Conservation (phyloP, 1,140 invertebrate genomes). For the Asobara japonica region DNA sequence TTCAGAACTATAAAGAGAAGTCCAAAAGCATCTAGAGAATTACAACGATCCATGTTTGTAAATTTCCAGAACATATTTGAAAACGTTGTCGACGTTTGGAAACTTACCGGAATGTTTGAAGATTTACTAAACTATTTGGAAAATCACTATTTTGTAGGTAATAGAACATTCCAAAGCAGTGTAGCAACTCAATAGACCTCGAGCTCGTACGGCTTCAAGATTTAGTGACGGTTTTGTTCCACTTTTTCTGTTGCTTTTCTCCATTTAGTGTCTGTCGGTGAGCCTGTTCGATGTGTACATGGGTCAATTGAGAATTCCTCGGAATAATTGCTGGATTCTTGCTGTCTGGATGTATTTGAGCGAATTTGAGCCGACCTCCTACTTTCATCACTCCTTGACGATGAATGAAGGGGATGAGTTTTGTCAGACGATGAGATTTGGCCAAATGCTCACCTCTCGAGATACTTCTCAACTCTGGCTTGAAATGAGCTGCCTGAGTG, state of each 20-base stretch:
- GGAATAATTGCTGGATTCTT: conserved; percentile 44
- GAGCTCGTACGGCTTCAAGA: too few relatives aligned
- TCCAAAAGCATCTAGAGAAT: too few relatives aligned
- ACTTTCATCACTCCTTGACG: background rate
- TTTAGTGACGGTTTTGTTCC: too few relatives aligned
- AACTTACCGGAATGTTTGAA: too few relatives aligned
- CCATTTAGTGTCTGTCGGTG: conserved; percentile 48
- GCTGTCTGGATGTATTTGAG: background rate
- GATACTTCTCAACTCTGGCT: background rate
- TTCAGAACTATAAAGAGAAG: too few relatives aligned
- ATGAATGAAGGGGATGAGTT: conserved; percentile 1
- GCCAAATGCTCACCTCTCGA: background rate
- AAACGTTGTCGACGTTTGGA: too few relatives aligned
- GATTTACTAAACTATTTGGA: too few relatives aligned
- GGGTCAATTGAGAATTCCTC: conserved; percentile 26
- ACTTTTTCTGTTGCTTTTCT: conserved; percentile 42
- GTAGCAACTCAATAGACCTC: too few relatives aligned
- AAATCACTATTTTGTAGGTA: too few relatives aligned
- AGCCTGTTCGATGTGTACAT: conserved; percentile 43
- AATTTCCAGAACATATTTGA: too few relatives aligned
- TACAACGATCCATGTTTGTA: too few relatives aligned
- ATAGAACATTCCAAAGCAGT: too few relatives aligned
- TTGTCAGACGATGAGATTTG: background rate
- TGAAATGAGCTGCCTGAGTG: background rate
- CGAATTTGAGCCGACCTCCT: conserved; percentile 14